Base-by-base conservation (phyloP, 2,797 vertebrate genomes). In the Alca torda region DNA sequence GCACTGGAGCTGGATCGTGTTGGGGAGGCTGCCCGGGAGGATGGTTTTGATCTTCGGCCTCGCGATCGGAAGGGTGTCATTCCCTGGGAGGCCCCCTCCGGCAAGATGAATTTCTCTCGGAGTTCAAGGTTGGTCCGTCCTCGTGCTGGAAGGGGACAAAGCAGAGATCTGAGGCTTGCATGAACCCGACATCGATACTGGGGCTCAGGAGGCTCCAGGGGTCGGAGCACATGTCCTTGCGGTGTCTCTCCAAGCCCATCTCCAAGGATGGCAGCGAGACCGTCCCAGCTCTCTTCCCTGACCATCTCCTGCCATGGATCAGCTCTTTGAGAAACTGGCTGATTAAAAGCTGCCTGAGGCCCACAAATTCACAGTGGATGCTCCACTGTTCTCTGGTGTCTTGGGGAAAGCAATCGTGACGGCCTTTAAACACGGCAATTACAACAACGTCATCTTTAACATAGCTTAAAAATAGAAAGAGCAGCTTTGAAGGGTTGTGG, bases 101-200 rank as follows among this genome's bases (percentile, higher is more conserved):
- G 99, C 26, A 99, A 98, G 98, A 99, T 99, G 98, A 99, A 99
- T 96, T 99, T 99, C 98, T 99, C 99, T 69, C 99, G 98, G 65
- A 99, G 98, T 96, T 99, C 99, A 68, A 99, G 98, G 98, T 99
- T 99, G 94, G 99, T 99, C 84, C 99, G 98, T 63, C 99, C 99
- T 30, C 99, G 99, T 61, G 99, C 99, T 99, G 98, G 37, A 89
- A 95, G 24, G 63, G 74, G 70, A 83, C 50, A 41, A 23, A 21
- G 35, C 59, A 21, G 21, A 48, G 89, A 37, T 1, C 3, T 63
- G 91, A 94, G 87, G 33, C 25, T 30, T 3, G 14, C 2, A 6
- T 2, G 18, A 37, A 53, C 1, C 0, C 0, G 0, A 1, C 9
- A 0, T 1, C 1, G 0, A 30, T 18, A 3, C 1, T 0, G 2